Evolutionary conservation across 2,113 vertebrate genomes (phyloP), one percentile per base, ranked within the genome.

Genomic region (Puffinus mauretanicus): DNA sequence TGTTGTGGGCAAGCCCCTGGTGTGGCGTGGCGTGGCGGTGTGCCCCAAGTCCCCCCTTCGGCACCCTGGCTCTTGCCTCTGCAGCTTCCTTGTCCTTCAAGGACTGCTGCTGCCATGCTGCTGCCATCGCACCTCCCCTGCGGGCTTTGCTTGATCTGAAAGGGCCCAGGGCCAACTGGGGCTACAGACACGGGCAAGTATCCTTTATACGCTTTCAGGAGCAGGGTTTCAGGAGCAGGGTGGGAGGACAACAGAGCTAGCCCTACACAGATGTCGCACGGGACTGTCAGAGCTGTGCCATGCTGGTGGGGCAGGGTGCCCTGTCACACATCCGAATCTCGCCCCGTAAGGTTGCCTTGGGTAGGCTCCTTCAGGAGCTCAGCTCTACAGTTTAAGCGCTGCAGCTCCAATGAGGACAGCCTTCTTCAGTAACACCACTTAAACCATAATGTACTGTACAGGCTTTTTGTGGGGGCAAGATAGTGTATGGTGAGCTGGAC

Each of bases 281-380:
- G 29, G 42, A 16, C 47, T 64, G 44, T 27, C 44, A 36, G 38
- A 42, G 17, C 42, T 22, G 30, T 66, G 58, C 46, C 16, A 9
- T 0, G 0, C 51, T 24, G 30, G 25, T 57, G 20, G 26, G 46
- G 10, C 66, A 82, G 61, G 0, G 0, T 65, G 40, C 30, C n/a
- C 29, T 29, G 32, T 34, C 36, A n/a, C 55, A 14, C 3, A 9
- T 16, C 9, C 2, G 1, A 13, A 77, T 36, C 42, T 80, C 0
- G 0, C 5, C 34, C 30, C 0, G 0, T 25, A 20, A 12, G 2
- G 8, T 30, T 66, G 38, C 34, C 34, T 73, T 67, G 27, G 10
- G 13, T 36, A 46, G 10, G 36, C 2, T 57, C 64, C 26, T 38
- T 52, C 73, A 58, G 70, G 46, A 73, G 16, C 51, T 85, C 36